These are phyloP conservation scores for Narcine bancroftii DNA, from an alignment of 2,113 vertebrate genomes.

Conservation along the genomic window DNA sequence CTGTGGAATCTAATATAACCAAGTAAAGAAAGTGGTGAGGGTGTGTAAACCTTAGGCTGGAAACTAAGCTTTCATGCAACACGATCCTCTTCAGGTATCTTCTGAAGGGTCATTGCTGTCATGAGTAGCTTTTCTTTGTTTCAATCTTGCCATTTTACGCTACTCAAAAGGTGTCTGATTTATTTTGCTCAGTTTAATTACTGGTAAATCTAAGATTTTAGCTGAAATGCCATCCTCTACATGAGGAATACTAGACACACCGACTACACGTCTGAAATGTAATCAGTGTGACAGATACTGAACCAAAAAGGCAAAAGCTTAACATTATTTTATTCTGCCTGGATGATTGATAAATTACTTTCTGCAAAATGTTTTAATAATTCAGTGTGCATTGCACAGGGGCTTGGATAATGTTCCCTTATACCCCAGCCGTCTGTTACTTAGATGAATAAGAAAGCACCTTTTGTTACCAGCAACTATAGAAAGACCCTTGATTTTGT, in stretches of 20 bases:
- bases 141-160: not conserved
- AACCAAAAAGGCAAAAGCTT: not conserved
- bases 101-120: not conserved
- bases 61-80: not conserved
- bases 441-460: not conserved
- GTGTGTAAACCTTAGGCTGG: not conserved
- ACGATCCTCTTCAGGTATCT: not conserved
- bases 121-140: not conserved
- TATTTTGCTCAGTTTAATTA: not conserved
- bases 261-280: not conserved
- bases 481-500: not conserved
- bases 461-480: not conserved
- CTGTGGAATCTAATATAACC: not conserved
- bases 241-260: not conserved
- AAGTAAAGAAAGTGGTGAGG: not conserved
- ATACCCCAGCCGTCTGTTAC: not conserved
- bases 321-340: not conserved
- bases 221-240: not conserved
- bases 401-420: too few relatives aligned
- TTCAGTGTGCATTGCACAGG: too few relatives aligned
- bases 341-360: not conserved
- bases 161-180: not conserved
- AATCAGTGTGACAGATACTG: not conserved
- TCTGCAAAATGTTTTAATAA: too few relatives aligned
- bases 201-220: not conserved